Base-by-base conservation (phyloP, 2,113 vertebrate species). In the Ammospiza caudacuta region DNA sequence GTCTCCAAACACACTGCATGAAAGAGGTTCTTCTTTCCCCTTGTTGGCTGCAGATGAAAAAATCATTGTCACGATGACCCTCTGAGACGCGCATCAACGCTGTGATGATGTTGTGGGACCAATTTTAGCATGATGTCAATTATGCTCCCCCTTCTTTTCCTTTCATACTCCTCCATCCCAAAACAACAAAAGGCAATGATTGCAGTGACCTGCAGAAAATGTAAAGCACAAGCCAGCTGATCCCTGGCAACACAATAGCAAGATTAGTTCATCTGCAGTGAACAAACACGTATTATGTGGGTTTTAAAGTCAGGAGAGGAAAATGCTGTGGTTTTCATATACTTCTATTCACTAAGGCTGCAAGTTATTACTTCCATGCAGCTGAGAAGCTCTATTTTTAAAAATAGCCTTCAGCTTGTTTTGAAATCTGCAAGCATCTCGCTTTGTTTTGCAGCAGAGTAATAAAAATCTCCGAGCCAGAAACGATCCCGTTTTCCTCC, bases 181-280 rank as follows among this genome's bases (percentile, higher is more conserved):
- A 87, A 89, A 66, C 72, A 89, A 93, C 89, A 95, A 92, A 90
- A 88, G 81, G 90, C 87, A 94, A 44, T 1, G 75, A 94, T 89
- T 90, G 91, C 91, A 80, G 75, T 82, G 95, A 97, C 94, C 97
- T 92, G 95, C 95, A 96, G 92, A 96, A 96, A 95, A 96, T 91
- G 92, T 80, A 94, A 89, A 83, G 83, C 69, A 74, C 75, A 92
- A 91, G 87, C 90, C 95, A 95, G 95, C 95, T 93, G 92, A 97
- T 94, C 92, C 75, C 80, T 43, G 73, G 88, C 95, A 87, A 80
- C 88, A 95, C 94, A 94, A 91, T 86, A 57, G 91, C 44, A 6
- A 96, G 92, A 95, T 94, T 86, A 92, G 87, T 84, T 91, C 88
- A 93, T 92, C 80, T 83, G 90, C 87, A 91, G 75, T 3, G 84